These are phyloP conservation scores for Drosophila hamatofila DNA, from an alignment of 2,888 invertebrate genomes.

Conservation along the genomic window DNA sequence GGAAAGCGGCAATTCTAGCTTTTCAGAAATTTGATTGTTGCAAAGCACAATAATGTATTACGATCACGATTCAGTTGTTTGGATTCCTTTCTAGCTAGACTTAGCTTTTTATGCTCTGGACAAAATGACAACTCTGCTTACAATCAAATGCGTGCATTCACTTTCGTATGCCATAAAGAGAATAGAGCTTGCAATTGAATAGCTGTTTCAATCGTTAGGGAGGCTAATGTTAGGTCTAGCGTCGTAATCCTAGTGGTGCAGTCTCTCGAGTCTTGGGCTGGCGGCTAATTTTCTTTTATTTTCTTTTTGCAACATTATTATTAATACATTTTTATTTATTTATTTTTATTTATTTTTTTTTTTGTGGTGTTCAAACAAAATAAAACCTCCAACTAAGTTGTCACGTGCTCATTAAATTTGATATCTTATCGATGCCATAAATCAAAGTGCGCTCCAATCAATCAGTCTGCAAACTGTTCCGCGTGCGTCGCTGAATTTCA, in stretches of 20 bases:
- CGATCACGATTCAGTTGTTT: too few relatives aligned
- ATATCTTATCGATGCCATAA: constrained; percentile 44
- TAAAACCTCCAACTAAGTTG: background rate
- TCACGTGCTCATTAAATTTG: constrained; percentile 18
- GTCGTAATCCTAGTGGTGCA: too few relatives aligned
- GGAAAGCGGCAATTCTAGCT: too few relatives aligned
- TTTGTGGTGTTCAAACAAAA: background rate
- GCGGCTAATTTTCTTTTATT: background rate
- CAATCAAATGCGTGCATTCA: too few relatives aligned
- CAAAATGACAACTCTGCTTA: too few relatives aligned
- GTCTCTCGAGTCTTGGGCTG: too few relatives aligned
- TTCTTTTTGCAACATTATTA: background rate
- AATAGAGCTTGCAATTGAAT: background rate
- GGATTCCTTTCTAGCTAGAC: too few relatives aligned
- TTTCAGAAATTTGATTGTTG: too few relatives aligned
- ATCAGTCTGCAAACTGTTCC: constrained; percentile 37
- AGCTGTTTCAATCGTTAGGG: background rate
- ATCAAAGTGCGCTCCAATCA: constrained; percentile 33
- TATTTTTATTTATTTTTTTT: background rate
- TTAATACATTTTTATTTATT: background rate
- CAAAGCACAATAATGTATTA: too few relatives aligned
- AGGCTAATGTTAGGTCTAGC: too few relatives aligned
- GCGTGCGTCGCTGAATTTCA: constrained; percentile 28
- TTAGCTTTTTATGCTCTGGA: too few relatives aligned
- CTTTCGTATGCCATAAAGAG: background rate